Evolutionary conservation across 2,797 vertebrate species (phyloP).

Genomic region (Triplophysa yarkandensis): DNA sequence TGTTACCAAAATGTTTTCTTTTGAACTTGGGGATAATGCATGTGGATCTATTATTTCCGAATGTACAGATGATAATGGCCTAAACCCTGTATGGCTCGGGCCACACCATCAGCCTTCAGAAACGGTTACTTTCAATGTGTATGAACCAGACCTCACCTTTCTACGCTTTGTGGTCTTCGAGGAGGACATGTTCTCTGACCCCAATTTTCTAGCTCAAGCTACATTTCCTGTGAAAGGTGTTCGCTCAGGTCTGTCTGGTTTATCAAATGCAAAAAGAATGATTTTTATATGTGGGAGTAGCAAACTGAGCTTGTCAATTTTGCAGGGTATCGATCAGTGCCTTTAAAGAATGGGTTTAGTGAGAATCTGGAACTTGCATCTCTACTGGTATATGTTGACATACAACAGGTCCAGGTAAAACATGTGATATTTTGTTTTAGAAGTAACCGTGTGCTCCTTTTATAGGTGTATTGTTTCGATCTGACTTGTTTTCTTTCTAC

Average conservation of each 20-base stretch:
- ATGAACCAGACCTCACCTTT: conserved; percentile 88
- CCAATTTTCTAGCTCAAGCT: conserved; percentile 95
- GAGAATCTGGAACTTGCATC: conserved; percentile 91
- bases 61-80: conserved; percentile 88
- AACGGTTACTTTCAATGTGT: conserved; percentile 83
- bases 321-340: conserved; percentile 90
- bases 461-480: not conserved
- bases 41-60: not conserved
- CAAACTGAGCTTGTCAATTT: not conserved
- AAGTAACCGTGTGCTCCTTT: no score
- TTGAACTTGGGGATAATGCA: no score
- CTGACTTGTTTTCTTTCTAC: conserved; percentile 14
- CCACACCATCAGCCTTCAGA: conserved; percentile 69
- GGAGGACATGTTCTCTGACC: conserved; percentile 98
- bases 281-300: not conserved
- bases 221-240: conserved; percentile 93
- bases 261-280: not conserved
- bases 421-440: no score
- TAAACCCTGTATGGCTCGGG: conserved; percentile 89
- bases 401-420: conserved; percentile 83
- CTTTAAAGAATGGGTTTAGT: conserved; percentile 90
- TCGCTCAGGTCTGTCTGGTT: conserved; percentile 80
- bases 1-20: no score
- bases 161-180: conserved; percentile 95
- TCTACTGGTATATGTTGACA: conserved; percentile 86